A percentile compares a stretch with the other conserved stretches of the same genome.
phyloP scores from a whole-genome alignment of 2,888 invertebrate species.

The Polydesmus complanatus region DNA sequence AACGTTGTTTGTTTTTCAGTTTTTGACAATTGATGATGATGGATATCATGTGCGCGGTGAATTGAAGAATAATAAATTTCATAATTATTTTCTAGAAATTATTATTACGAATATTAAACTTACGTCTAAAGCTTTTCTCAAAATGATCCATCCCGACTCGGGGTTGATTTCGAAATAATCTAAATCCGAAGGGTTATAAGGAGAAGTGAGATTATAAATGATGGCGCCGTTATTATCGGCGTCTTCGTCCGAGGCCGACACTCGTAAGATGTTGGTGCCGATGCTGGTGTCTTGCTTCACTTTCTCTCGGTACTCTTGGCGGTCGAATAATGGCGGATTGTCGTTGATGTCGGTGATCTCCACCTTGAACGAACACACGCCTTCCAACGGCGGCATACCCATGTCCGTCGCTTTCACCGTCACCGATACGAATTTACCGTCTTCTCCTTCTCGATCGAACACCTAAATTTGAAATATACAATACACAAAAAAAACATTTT shows the following conservation, averaged over 20 bases:
- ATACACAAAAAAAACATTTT: too few relatives aligned
- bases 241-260: constrained; percentile 93
- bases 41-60: too few relatives aligned
- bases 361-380: constrained; percentile 95
- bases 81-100: not conserved
- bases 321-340: constrained; percentile 85
- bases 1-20: too few relatives aligned
- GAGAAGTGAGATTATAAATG: constrained; percentile 76
- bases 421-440: constrained; percentile 88
- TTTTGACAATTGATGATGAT: too few relatives aligned
- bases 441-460: constrained; percentile 92
- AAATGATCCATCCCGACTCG: constrained; percentile 91
- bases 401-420: constrained; percentile 97
- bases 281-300: constrained; percentile 93
- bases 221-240: constrained; percentile 94
- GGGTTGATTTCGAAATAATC: constrained; percentile 94
- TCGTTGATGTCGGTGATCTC: constrained; percentile 97
- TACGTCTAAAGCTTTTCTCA: constrained; percentile 91
- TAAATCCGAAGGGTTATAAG: constrained; percentile 72
- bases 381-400: constrained; percentile 93
- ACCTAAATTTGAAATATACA: constrained; percentile 42
- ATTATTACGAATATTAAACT: constrained; percentile 41
- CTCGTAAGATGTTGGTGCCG: constrained; percentile 82
- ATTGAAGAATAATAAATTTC: too few relatives aligned
- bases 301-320: constrained; percentile 95